Base-by-base conservation (phyloP, 2,797 vertebrate genomes). In the Tokudaia tokunoshimensis region DNA sequence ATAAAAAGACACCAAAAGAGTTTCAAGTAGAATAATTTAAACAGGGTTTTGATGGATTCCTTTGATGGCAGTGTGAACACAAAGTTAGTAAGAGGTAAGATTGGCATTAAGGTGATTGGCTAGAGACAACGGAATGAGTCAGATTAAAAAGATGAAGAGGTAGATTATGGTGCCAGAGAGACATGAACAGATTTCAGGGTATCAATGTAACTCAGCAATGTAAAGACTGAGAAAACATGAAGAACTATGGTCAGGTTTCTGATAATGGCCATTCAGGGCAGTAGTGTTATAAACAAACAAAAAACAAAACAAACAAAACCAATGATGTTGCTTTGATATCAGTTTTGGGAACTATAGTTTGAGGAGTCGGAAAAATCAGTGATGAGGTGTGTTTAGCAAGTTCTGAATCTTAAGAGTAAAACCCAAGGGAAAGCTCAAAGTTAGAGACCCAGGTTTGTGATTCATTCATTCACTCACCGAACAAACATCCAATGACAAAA, bases 351-450 rank as follows among this genome's bases (percentile, higher is more conserved):
- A 26, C 12, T 50, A 11, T 61, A 57, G 26, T 76, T 84, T 80
- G 37, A 85, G 29, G 17, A 11, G 44, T 11, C 52, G 59, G 44
- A 50, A 34, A 82, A 78, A 20, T 19, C 61, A 67, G 31, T 41
- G 92, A 14, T 11, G 52, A 89, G 12, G 34, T 89, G 0, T 85
- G 2, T 89, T 67, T 20, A 37, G 41, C 17, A 86, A 87, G 47
- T 41, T 82, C 63, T 86, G 61, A 29, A 75, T 93, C 61, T 65
- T 57, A 79, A 59, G 4, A 63, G 93, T 91, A 78, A 92, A 97
- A 78, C 14, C 74, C 47, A 79, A 92, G 12, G 67, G 84, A 91
- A 93, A 91, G 57, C 47, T 86, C 55, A 94, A 31, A 13, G 29
- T 19, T 74, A 74, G 55, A 89, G 61, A 59, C 26, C 59, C 2